These are phyloP conservation scores for Picus viridis DNA, from an alignment of 2,797 vertebrate genomes.

Conservation along the genomic window DNA sequence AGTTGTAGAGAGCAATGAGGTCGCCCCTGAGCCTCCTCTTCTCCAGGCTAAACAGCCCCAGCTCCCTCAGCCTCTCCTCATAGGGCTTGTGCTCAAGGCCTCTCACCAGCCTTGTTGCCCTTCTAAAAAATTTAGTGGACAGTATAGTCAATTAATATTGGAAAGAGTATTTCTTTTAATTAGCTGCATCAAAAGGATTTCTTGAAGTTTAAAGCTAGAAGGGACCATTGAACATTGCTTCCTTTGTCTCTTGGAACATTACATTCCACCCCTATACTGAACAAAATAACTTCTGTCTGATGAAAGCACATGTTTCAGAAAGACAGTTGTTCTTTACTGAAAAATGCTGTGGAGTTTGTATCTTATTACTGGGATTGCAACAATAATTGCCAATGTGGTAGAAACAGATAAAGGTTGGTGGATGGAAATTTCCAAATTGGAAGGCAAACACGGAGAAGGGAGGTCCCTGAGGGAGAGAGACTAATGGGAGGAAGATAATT, in stretches of 20 bases:
- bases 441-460: background rate
- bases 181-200: conserved; percentile 32
- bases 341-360: conserved; percentile 42
- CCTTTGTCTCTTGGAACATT: conserved; percentile 38
- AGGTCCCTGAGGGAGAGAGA: background rate
- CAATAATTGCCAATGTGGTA: conserved; percentile 33
- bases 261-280: conserved; percentile 22
- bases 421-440: conserved; percentile 43
- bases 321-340: conserved; percentile 26
- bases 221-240: conserved; percentile 31
- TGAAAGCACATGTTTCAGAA: conserved; percentile 53
- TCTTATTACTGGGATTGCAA: conserved; percentile 33
- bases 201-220: conserved; percentile 45
- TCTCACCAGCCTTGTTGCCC: too few relatives aligned
- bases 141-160: background rate
- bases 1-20: too few relatives aligned
- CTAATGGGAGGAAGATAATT: background rate
- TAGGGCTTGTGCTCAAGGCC: too few relatives aligned
- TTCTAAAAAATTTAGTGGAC: conserved; percentile 18
- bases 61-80: too few relatives aligned
- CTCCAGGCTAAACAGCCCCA: too few relatives aligned
- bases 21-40: too few relatives aligned
- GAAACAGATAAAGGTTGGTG: conserved; percentile 3
- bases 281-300: conserved; percentile 56
- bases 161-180: conserved; percentile 29